Evolutionary conservation across 2,113 vertebrate species (phyloP), one percentile per base, ranked within the genome.

Genomic region (Rhynchomys soricoides): DNA sequence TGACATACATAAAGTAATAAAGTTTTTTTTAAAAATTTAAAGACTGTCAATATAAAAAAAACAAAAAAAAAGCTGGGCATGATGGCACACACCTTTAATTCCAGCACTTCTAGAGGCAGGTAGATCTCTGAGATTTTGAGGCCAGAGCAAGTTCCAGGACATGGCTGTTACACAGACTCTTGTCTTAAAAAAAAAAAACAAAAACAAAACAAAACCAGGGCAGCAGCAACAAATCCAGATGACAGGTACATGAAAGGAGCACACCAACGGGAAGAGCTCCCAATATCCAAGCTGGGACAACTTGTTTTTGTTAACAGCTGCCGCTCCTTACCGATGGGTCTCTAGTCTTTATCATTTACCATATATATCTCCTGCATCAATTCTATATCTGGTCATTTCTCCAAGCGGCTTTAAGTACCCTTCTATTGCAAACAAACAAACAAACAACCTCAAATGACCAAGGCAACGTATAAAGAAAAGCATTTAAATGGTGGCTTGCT

Each of bases 341-440:
- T 45, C 66, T 93, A 34, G 24, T 50, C 29, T 52, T 37, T 50
- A 70, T 68, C 79, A 37, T 52, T 37, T 50, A 70, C 62, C 79
- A 37, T 17, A 22, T 77, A 31, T 29, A 57, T 93, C 74, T 93
- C 90, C 75, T 79, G 8, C 9, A 91, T 66, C 70, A 77, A 37
- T 81, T 64, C 62, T 87, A 64, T 22, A 95, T 91, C 40, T 52
- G 82, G 55, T 43, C 13, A 78, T 64, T 94, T 90, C 52, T 93
- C 64, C 74, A 96, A 92, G 8, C 4, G 78, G 26, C 55, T 68
- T 62, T 68, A 74, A 45, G 43, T 96, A 19, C 40, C 31, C n/a
- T 62, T 64, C 40, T 64, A 45, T 64, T 64, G 40, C n/a, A 64
- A 68, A 34, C 66, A 68, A 68, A 34, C 66, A 68, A 68, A 83